These are phyloP conservation scores for Bombyx mandarina DNA, from an alignment of 1,140 invertebrate species.

Conservation along the genomic window DNA sequence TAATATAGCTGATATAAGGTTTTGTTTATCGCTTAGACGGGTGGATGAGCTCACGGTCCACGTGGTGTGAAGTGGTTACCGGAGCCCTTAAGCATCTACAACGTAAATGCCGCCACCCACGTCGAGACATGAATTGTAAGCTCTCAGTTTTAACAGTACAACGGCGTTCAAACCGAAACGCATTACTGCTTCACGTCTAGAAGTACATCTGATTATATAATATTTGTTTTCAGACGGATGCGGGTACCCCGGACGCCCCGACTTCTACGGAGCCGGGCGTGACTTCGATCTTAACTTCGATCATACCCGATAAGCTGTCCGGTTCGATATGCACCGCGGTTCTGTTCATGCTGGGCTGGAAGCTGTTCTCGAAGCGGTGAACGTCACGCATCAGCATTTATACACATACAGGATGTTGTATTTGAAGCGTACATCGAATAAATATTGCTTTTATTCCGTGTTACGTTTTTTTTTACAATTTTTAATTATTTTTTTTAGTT, in stretches of 20 bases:
- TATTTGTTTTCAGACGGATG: slow-evolving; percentile 51
- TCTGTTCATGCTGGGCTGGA: slow-evolving; percentile 64
- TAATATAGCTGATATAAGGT: too few species aligned
- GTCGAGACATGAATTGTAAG: too few species aligned
- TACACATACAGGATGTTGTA: neutral
- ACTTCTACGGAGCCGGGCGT: slow-evolving; percentile 24
- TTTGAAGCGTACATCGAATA: slow-evolving; percentile 22
- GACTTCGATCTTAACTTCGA: slow-evolving; percentile 48
- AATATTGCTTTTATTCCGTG: slow-evolving; percentile 17
- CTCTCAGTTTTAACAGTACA: too few species aligned
- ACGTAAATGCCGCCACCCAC: too few species aligned
- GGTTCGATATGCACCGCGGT: slow-evolving; percentile 65
- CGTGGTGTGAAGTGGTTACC: too few species aligned
- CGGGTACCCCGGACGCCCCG: slow-evolving; percentile 21
- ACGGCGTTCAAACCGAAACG: too few species aligned
- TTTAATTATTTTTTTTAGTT: too few species aligned
- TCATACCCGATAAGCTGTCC: slow-evolving; percentile 54
- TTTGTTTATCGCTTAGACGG: too few species aligned
- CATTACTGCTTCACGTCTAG: too few species aligned
- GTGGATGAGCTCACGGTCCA: too few species aligned
- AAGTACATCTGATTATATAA: too few species aligned
- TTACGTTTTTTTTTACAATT: slow-evolving; percentile 18
- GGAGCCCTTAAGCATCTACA: too few species aligned
- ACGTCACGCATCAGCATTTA: slow-evolving; percentile 9
- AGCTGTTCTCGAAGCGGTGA: slow-evolving; percentile 62